Evolutionary conservation across 2,888 invertebrate genomes (phyloP).

Genomic region (Chaitophorus viminalis): DNA sequence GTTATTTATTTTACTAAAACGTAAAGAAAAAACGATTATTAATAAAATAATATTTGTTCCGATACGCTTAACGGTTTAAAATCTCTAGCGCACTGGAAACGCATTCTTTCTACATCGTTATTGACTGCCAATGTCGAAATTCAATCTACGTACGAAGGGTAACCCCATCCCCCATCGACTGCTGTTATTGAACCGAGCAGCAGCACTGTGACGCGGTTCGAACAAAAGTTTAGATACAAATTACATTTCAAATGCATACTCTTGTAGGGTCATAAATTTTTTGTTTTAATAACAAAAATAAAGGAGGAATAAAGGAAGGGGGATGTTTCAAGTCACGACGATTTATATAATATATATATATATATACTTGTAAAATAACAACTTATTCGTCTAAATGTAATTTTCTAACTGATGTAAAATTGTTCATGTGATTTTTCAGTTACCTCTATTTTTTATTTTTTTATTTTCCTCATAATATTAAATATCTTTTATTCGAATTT

Average conservation of each 20-base stretch:
- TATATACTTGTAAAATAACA: no score
- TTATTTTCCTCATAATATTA: no score
- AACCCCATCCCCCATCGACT: not conserved
- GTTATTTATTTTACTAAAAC: no score
- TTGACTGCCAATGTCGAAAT: not conserved
- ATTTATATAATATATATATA: no score
- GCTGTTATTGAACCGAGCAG: not conserved
- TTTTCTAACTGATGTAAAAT: no score
- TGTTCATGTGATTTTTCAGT: no score
- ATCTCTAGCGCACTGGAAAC: not conserved
- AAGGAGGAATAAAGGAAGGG: not conserved
- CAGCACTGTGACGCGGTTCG: not conserved
- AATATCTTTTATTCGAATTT: no score
- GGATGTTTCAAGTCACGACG: no score
- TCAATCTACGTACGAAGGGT: not conserved
- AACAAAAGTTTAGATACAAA: conserved; percentile 11
- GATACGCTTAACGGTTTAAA: not conserved
- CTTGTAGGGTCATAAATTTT: not conserved
- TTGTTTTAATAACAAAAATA: conserved; percentile 20
- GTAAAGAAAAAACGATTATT: no score
- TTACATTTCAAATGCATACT: conserved; percentile 11
- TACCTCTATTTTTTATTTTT: no score
- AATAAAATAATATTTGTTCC: no score
- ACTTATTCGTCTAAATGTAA: no score
- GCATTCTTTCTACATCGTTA: not conserved